A percentile compares a stretch with the other conserved stretches of the same genome.
Conservation (phyloP, 2,888 invertebrate genomes). For the Drosophila diplacantha region DNA sequence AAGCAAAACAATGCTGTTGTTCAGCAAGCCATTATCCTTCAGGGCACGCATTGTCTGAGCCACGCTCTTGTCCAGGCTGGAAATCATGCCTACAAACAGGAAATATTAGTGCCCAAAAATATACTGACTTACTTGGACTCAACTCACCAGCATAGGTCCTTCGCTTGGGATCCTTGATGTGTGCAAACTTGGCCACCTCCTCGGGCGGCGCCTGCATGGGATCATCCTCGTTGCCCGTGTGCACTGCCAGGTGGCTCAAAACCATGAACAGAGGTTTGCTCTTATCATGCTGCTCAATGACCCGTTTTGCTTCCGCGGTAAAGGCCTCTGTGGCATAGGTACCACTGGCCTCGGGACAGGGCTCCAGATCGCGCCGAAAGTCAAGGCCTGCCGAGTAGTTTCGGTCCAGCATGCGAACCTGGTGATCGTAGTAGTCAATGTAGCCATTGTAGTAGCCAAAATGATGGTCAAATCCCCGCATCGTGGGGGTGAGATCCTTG, state of each 20-base stretch:
- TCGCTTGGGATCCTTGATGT: conserved; percentile 83
- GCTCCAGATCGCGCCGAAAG: conserved; percentile 79
- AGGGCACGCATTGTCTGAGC: conserved; percentile 86
- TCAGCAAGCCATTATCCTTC: conserved; percentile 83
- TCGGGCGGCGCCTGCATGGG: conserved; percentile 85
- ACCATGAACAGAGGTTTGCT: conserved; percentile 86
- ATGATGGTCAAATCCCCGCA: conserved; percentile 88
- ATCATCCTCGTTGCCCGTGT: conserved; percentile 85
- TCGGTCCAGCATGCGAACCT: conserved; percentile 76
- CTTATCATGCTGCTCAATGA: conserved; percentile 81
- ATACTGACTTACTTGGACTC: no score
- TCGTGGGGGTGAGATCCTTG: conserved; percentile 81
- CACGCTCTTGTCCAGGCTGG: conserved; percentile 90
- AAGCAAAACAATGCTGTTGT: conserved; percentile 91
- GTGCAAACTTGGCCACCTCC: conserved; percentile 83
- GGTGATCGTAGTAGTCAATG: conserved; percentile 88
- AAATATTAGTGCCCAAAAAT: neutral
- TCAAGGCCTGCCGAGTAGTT: conserved; percentile 78
- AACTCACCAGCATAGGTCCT: conserved; percentile 84
- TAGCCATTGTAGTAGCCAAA: conserved; percentile 91
- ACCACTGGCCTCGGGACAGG: conserved; percentile 80
- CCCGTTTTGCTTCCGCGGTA: conserved; percentile 81
- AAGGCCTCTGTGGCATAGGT: conserved; percentile 85
- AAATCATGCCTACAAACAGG: conserved; percentile 84
- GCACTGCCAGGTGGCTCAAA: conserved; percentile 89